A percentile compares a stretch with the other conserved stretches of the same genome.
These are phyloP conservation scores for Manis crassicaudata DNA, from an alignment of 2,797 vertebrate species.

Conservation along the genomic window DNA sequence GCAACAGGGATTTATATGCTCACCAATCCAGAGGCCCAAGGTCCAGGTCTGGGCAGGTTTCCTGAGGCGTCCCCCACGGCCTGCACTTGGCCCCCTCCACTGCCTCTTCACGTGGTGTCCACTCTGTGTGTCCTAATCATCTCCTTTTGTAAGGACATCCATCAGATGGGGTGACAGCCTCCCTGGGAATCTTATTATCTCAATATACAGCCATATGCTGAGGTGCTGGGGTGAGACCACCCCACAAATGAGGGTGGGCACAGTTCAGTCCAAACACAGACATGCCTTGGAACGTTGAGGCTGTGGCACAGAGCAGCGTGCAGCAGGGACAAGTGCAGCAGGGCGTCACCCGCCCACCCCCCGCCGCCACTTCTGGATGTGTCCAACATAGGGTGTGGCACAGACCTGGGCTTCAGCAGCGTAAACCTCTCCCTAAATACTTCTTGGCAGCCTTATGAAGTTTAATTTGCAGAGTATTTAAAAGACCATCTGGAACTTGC, in stretches of 20 bases:
- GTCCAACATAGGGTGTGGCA: neutral
- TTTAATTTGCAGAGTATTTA: neutral
- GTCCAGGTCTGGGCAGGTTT: accelerated
- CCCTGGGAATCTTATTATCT: neutral
- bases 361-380: neutral
- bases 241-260: neutral
- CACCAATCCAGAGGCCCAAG: neutral
- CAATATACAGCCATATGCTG: neutral
- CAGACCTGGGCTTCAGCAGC: neutral
- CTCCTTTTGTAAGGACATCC: neutral
- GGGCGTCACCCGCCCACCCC: no score
- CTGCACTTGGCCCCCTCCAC: neutral
- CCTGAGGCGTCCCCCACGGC: neutral
- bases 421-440: neutral
- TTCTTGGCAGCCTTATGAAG: neutral
- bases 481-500: neutral
- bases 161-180: neutral
- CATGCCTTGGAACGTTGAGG: neutral
- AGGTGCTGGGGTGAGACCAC: neutral
- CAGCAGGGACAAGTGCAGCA: neutral
- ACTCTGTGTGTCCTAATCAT: neutral
- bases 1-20: neutral
- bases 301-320: neutral
- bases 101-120: neutral
- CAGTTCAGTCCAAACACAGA: neutral